These are phyloP conservation scores for Pimephales promelas DNA, from an alignment of 2,113 vertebrate species.

Conservation along the genomic window DNA sequence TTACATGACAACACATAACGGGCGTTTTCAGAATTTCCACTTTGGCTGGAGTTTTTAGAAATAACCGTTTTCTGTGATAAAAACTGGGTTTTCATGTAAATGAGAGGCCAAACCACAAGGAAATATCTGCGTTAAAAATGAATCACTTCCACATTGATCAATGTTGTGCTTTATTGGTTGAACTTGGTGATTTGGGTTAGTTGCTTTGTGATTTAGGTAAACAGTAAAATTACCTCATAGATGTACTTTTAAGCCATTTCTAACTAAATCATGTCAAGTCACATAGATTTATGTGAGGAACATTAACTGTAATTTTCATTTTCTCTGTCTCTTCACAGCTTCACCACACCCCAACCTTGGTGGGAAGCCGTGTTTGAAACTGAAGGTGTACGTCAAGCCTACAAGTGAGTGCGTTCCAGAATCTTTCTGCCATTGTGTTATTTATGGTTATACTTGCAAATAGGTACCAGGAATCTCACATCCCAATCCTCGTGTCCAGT, in stretches of 20 bases:
- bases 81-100: no score
- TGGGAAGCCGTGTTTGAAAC: constrained; percentile 88
- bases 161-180: not conserved
- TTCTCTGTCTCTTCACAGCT: constrained; percentile 72
- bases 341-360: constrained; percentile 84
- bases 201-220: not conserved
- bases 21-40: no score
- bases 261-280: not conserved
- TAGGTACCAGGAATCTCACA: constrained; percentile 13
- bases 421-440: constrained; percentile 27
- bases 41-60: no score
- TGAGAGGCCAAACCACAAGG: no score
- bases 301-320: constrained; percentile 1
- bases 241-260: not conserved
- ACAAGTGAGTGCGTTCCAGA: constrained; percentile 76
- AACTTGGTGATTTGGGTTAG: not conserved
- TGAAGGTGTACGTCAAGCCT: constrained; percentile 90
- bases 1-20: no score
- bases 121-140: no score
- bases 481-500: not conserved
- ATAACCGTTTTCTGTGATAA: no score
- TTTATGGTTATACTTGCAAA: constrained; percentile 30
- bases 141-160: not conserved
- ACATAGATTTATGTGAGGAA: not conserved
- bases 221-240: not conserved